Evolutionary conservation across 2,113 vertebrate species (phyloP).

Genomic region (Poeciliopsis occidentalis): DNA sequence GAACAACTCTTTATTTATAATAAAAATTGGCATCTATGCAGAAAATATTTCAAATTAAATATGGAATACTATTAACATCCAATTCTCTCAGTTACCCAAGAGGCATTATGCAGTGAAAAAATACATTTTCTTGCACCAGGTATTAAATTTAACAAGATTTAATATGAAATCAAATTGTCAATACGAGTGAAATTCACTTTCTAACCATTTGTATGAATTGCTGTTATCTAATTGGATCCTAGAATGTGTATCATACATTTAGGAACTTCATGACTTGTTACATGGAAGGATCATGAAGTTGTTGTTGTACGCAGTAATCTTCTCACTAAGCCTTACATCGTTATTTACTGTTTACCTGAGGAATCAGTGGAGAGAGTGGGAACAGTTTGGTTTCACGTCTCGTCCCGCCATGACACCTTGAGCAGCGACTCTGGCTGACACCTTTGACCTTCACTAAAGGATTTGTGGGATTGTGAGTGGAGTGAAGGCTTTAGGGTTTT

Average conservation of each 20-base stretch:
- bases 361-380: conserved; percentile 42
- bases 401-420: conserved; percentile 46
- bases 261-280: neutral
- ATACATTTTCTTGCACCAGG: conserved; percentile 28
- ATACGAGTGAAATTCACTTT: neutral
- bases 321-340: conserved; percentile 10
- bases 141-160: conserved; percentile 25
- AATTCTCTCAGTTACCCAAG: neutral
- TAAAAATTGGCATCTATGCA: neutral
- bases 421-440: conserved; percentile 55
- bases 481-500: conserved; percentile 78
- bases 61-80: neutral
- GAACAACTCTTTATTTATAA: neutral
- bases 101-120: conserved; percentile 23
- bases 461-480: conserved; percentile 73
- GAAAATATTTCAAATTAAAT: neutral
- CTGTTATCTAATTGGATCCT: neutral
- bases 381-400: conserved; percentile 17
- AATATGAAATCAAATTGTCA: neutral
- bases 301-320: conserved; percentile 1
- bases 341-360: conserved; percentile 38
- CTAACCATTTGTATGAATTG: neutral
- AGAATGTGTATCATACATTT: neutral
- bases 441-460: conserved; percentile 55
- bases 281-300: neutral